Evolutionary conservation across 2,113 vertebrate species (phyloP).

Genomic region (Nyctereutes procyonoides): DNA sequence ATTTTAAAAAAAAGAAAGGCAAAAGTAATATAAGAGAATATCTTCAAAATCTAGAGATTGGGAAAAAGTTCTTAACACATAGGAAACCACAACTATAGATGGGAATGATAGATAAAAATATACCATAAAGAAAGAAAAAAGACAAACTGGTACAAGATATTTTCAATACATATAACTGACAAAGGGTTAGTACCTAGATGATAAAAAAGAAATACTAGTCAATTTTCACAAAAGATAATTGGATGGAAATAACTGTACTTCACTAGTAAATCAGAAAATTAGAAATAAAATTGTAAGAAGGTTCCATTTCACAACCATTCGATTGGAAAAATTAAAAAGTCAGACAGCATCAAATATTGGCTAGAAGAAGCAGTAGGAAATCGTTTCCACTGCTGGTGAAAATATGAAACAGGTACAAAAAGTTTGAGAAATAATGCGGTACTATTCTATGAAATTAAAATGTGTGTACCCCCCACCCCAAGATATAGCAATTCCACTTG

Average conservation of each 20-base stretch:
- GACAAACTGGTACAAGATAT: background rate
- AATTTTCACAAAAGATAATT: background rate
- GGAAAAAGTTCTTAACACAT: background rate
- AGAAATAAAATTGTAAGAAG: background rate
- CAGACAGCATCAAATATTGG: background rate
- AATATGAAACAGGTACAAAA: background rate
- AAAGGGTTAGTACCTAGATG: background rate
- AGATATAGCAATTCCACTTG: background rate
- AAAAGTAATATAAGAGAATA: background rate
- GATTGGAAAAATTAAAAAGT: background rate
- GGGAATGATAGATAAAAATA: background rate
- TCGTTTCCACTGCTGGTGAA: background rate
- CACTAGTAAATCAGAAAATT: background rate
- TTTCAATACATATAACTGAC: background rate
- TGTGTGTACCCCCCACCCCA: background rate
- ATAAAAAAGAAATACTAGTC: background rate
- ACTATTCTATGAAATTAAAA: background rate
- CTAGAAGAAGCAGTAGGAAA: background rate
- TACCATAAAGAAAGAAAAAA: background rate
- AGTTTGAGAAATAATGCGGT: background rate
- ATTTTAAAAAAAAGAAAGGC: background rate
- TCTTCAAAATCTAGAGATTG: background rate
- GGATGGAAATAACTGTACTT: background rate
- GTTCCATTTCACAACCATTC: background rate
- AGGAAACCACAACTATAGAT: background rate